Base-by-base conservation (phyloP, 2,888 invertebrate genomes). In the Opisthograptis luteolata region DNA sequence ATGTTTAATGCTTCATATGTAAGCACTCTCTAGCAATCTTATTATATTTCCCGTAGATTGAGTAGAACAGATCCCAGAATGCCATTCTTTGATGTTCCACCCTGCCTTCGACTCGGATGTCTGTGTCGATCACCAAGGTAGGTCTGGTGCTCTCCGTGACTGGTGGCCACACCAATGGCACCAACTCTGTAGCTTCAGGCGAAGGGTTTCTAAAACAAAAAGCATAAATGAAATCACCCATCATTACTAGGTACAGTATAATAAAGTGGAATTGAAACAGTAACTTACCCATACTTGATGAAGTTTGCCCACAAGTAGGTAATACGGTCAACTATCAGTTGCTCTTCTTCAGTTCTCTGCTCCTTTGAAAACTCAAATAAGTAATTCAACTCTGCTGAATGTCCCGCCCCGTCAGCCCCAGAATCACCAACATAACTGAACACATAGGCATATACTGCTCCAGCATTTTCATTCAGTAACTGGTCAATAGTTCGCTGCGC, bases 41-140 rank as follows among this genome's bases (percentile, higher is more conserved):
- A 45, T 76, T 81, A 32, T 77, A 72, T 51, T 64, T 75, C 3
- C 81, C 87, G 25, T 87, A 88, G 13, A 73, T 59, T 5, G 71
- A 67, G 46, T 85, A 83, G 55, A 89, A 89, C 1, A 89, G 73
- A 40, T 89, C 86, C 90, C 90, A 89, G 57, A 85, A 89, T 0
- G 87, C 81, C 80, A 86, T 84, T 12, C 86, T 75, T 4, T 82
- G 74, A 36, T 81, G 78, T 36, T 73, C 68, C 3, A 82, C 75
- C 36, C 90, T 67, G 15, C 69, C 63, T 24, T 80, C 76, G 42
- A 85, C 52, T 8, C 56, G 52, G 2, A 85, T 57, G 6, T 83
- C 73, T 0, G 73, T 65, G 53, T 84, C 86, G 3, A 89, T 87
- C 4, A 80, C 67, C 54, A 88, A 44, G 24, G 80, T 77, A 0